phyloP scores from a whole-genome alignment of 2,113 vertebrate species.

The Oceanites oceanicus region DNA sequence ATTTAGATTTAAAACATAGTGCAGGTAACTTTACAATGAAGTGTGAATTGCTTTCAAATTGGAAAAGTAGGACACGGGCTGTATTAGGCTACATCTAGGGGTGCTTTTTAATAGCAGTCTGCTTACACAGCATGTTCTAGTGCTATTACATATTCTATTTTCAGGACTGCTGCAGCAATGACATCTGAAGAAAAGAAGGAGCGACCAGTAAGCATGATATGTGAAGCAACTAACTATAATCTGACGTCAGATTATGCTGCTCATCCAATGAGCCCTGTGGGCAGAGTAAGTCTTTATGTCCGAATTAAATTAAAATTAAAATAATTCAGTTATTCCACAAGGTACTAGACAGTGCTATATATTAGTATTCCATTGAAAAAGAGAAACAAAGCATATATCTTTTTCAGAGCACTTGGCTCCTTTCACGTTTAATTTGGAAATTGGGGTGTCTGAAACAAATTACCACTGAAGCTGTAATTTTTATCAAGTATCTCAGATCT shows the following conservation, averaged over 20 bases:
- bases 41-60: not conserved
- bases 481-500: not conserved
- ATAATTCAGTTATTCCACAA: not conserved
- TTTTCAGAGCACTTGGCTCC: not conserved
- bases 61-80: conserved; percentile 25
- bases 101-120: conserved; percentile 1
- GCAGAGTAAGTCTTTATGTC: conserved; percentile 82
- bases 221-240: conserved; percentile 90
- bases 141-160: conserved; percentile 62
- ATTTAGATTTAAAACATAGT: not conserved
- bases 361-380: not conserved
- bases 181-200: conserved; percentile 92
- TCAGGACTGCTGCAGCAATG: conserved; percentile 84
- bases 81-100: not conserved
- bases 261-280: conserved; percentile 85
- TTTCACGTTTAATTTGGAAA: not conserved
- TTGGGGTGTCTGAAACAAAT: not conserved
- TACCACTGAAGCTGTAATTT: not conserved
- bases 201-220: conserved; percentile 85
- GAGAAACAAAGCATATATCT: not conserved
- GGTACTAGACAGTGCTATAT: not conserved
- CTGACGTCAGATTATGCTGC: conserved; percentile 80
- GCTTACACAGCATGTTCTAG: not conserved
- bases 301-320: not conserved
- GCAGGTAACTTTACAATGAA: not conserved